Percentiles rank a stretch among this genome's conserved stretches.
Evolutionary conservation across 1,140 invertebrate species (phyloP).

Genomic region (Orchestia grillus): DNA sequence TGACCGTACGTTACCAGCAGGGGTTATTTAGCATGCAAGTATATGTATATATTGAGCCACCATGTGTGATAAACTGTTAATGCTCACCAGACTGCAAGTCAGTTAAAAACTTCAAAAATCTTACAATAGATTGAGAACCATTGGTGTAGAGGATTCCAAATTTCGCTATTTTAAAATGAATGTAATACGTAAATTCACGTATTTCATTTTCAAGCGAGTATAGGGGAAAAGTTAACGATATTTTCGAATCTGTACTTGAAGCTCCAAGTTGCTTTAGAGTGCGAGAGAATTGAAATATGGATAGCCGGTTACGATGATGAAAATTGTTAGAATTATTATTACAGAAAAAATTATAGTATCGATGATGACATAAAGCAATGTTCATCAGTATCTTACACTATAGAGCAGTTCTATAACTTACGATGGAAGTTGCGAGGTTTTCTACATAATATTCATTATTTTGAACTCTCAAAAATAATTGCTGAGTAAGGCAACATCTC

Average conservation of each 20-base stretch:
- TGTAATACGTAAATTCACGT: not conserved
- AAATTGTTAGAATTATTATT: not conserved
- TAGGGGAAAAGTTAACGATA: not conserved
- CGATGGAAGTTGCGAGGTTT: not conserved
- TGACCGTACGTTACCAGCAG: too few species aligned
- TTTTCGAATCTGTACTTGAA: too few species aligned
- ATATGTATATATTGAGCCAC: not conserved
- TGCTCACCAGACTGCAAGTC: too few species aligned
- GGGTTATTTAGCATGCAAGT: not conserved
- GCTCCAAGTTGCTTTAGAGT: not conserved
- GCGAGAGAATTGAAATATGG: not conserved
- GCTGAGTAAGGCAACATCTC: not conserved
- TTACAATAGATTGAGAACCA: not conserved
- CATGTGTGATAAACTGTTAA: too few species aligned
- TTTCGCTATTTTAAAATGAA: not conserved
- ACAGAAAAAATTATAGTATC: too few species aligned
- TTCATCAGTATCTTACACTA: not conserved
- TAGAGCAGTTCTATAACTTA: not conserved
- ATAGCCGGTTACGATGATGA: not conserved
- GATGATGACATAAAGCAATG: too few species aligned
- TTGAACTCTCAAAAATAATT: not conserved
- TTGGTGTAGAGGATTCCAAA: not conserved
- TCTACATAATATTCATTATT: not conserved
- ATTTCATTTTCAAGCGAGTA: not conserved
- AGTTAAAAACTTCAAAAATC: not conserved